phyloP scores from a whole-genome alignment of 2,113 vertebrate genomes.

The Pseudorhombus dupliciocellatus region DNA sequence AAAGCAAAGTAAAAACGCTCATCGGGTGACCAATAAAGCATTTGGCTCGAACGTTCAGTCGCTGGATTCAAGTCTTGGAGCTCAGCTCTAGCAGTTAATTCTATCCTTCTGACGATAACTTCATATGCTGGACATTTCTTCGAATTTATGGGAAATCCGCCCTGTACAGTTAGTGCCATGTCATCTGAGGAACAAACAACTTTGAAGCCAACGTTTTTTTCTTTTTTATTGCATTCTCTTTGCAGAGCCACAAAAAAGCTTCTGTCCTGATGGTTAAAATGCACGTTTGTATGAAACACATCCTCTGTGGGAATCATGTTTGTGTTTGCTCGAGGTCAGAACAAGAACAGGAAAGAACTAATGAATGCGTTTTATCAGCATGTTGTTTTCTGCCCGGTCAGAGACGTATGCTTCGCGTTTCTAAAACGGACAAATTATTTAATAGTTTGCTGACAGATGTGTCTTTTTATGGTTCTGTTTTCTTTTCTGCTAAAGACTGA shows the following conservation, averaged over 20 bases:
- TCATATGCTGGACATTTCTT: neutral
- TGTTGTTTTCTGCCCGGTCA: neutral
- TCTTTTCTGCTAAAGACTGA: neutral
- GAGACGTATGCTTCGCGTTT: neutral
- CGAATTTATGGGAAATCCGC: conserved; percentile 13
- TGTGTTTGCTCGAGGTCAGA: neutral
- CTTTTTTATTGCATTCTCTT: conserved; percentile 25
- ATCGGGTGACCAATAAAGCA: neutral
- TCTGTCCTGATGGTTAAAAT: conserved; percentile 24
- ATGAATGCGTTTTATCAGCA: too few species aligned
- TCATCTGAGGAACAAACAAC: conserved; percentile 22
- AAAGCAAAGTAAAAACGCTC: neutral
- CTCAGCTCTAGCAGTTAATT: neutral
- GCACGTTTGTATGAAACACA: conserved; percentile 34
- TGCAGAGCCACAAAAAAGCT: neutral
- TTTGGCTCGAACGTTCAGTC: neutral
- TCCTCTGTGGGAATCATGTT: neutral
- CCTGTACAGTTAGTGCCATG: conserved; percentile 2
- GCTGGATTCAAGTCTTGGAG: neutral
- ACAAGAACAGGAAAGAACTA: too few species aligned
- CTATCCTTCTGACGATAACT: neutral
- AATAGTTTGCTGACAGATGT: neutral
- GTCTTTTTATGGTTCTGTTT: neutral
- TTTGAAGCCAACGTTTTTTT: conserved; percentile 25
- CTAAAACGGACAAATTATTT: neutral